phyloP scores from a whole-genome alignment of 1,140 invertebrate species.

The Bombus impatiens region DNA sequence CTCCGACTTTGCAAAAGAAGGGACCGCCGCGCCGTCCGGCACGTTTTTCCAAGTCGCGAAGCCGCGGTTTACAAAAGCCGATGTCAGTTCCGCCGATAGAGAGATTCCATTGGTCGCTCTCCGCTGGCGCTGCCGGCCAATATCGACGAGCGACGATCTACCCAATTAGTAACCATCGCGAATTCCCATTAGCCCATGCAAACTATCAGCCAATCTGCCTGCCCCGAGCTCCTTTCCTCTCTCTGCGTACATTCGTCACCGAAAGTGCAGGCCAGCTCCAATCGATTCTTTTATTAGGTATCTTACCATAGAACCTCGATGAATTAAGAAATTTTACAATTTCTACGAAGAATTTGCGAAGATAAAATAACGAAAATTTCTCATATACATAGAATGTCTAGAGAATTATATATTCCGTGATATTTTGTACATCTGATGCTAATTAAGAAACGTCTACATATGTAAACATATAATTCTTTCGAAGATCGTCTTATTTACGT shows the following conservation, averaged over 20 bases:
- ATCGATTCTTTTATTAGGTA: background rate
- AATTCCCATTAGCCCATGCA: slow-evolving; percentile 73
- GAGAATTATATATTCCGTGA: background rate
- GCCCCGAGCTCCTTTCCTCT: slow-evolving; percentile 41
- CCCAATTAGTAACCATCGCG: slow-evolving; percentile 77
- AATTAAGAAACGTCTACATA: background rate
- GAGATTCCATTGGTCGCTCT: slow-evolving; percentile 65
- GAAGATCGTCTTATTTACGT: background rate
- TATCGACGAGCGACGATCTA: slow-evolving; percentile 75
- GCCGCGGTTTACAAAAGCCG: slow-evolving; percentile 65
- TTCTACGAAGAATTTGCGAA: background rate
- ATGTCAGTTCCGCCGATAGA: slow-evolving; percentile 71
- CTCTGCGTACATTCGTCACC: slow-evolving; percentile 62
- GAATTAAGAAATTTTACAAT: background rate
- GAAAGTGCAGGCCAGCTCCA: slow-evolving; percentile 33
- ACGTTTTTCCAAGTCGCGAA: slow-evolving; percentile 65
- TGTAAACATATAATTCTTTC: background rate
- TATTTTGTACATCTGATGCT: background rate
- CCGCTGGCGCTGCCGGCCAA: slow-evolving; percentile 61
- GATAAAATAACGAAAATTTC: background rate
- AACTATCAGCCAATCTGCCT: slow-evolving; percentile 71
- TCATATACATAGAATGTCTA: background rate
- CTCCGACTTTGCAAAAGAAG: slow-evolving; percentile 53
- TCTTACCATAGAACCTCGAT: background rate
- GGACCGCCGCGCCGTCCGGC: slow-evolving; percentile 52